Evolutionary conservation across 2,113 vertebrate genomes (phyloP).

Genomic region (Anolis sagrei): DNA sequence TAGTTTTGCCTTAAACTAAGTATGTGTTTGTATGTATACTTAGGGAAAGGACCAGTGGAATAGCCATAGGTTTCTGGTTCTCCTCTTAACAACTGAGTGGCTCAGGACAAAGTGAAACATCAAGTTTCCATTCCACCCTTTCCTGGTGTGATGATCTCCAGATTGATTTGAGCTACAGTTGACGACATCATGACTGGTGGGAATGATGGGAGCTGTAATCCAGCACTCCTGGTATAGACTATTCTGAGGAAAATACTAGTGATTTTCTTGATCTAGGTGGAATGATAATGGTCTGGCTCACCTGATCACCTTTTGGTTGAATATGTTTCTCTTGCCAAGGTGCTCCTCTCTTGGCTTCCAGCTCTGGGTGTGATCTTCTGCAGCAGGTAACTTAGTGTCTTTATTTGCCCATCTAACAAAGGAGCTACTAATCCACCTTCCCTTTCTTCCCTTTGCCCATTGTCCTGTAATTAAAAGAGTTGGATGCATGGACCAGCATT

Average conservation of each 20-base stretch:
- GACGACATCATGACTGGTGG: neutral
- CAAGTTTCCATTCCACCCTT: neutral
- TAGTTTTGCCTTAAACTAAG: neutral
- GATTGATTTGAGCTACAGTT: neutral
- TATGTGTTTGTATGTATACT: neutral
- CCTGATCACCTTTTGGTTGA: neutral
- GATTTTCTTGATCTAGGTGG: neutral
- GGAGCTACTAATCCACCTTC: slow-evolving; percentile 19
- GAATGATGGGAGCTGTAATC: neutral
- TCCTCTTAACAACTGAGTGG: neutral
- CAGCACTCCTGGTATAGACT: neutral
- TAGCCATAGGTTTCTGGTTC: too few species aligned
- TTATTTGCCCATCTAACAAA: neutral
- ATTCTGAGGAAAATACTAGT: neutral
- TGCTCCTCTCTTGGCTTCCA: neutral
- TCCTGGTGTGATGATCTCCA: neutral
- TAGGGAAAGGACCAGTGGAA: neutral
- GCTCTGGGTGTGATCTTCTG: neutral
- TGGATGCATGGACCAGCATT: neutral
- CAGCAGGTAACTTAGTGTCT: neutral
- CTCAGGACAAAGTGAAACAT: neutral
- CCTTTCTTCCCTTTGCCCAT: slow-evolving; percentile 31
- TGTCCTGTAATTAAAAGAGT: slow-evolving; percentile 17
- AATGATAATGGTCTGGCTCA: neutral
- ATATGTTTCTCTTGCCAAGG: too few species aligned